phyloP scores from a whole-genome alignment of 2,797 vertebrate genomes.

The Falco berigora region DNA sequence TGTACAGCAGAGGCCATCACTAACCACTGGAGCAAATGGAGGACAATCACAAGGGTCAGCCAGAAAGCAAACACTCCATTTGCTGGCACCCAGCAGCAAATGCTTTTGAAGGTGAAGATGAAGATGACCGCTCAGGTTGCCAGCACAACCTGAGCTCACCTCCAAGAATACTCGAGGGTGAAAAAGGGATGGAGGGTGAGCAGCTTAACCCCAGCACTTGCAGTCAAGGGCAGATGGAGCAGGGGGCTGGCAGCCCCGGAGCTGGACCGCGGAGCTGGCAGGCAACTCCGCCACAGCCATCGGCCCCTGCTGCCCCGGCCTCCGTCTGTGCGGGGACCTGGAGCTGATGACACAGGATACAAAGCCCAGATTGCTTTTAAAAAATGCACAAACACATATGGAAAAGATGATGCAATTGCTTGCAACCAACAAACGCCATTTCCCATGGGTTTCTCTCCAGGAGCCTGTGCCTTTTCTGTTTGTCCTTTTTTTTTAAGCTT shows the following conservation, averaged over 20 bases:
- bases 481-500: not conserved
- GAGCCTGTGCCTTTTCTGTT: not conserved
- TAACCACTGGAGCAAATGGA: not conserved
- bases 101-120: accelerated
- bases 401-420: not conserved
- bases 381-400: not conserved
- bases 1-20: not conserved
- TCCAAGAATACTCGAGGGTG: not conserved
- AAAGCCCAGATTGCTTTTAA: not conserved
- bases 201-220: not conserved
- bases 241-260: not conserved
- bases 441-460: not conserved
- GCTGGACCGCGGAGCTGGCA: not conserved
- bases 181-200: not conserved
- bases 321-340: accelerated
- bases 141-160: not conserved
- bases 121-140: not conserved
- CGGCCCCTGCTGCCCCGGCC: too few relatives aligned
- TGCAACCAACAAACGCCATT: not conserved
- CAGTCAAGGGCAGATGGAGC: accelerated
- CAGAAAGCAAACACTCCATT: not conserved
- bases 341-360: not conserved
- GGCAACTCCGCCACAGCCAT: not conserved
- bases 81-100: not conserved
- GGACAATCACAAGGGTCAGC: not conserved